These are phyloP conservation scores for Tetranychus truncatus DNA, from an alignment of 2,888 invertebrate genomes.

Conservation along the genomic window DNA sequence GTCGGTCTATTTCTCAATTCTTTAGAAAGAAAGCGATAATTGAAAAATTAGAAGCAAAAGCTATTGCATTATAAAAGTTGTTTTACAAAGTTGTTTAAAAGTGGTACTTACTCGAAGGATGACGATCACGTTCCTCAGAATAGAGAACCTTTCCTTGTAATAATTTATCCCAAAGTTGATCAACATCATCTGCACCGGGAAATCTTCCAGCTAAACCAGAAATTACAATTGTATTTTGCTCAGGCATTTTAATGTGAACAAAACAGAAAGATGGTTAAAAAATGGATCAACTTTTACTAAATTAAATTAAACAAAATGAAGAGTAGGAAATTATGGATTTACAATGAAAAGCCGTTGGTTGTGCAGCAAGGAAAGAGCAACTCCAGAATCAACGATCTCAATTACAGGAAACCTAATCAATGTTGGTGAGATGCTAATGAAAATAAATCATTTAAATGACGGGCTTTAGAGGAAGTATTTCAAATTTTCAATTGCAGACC, in stretches of 20 bases:
- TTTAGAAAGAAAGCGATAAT: not conserved
- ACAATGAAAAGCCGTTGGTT: too few relatives aligned
- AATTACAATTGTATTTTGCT: not conserved
- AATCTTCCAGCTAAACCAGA: constrained; percentile 11
- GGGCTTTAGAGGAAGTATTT: too few relatives aligned
- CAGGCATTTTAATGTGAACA: not conserved
- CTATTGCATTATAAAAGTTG: not conserved
- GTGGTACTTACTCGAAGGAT: not conserved
- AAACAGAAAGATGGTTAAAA: not conserved
- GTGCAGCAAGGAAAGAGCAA: too few relatives aligned
- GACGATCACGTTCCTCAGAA: constrained; percentile 48
- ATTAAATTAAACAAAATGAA: too few relatives aligned
- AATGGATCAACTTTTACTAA: not conserved
- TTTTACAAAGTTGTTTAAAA: not conserved
- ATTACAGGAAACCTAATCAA: too few relatives aligned
- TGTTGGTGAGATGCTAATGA: too few relatives aligned
- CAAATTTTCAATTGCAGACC: too few relatives aligned
- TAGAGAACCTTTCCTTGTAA: not conserved
- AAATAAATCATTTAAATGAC: too few relatives aligned
- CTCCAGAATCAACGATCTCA: too few relatives aligned
- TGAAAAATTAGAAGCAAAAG: too few relatives aligned
- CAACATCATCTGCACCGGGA: constrained; percentile 8
- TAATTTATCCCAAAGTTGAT: constrained; percentile 10
- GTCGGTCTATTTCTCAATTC: not conserved
- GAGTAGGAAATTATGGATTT: too few relatives aligned